Conservation (phyloP, 1,140 invertebrate species). For the Wiebesia pumilae region DNA sequence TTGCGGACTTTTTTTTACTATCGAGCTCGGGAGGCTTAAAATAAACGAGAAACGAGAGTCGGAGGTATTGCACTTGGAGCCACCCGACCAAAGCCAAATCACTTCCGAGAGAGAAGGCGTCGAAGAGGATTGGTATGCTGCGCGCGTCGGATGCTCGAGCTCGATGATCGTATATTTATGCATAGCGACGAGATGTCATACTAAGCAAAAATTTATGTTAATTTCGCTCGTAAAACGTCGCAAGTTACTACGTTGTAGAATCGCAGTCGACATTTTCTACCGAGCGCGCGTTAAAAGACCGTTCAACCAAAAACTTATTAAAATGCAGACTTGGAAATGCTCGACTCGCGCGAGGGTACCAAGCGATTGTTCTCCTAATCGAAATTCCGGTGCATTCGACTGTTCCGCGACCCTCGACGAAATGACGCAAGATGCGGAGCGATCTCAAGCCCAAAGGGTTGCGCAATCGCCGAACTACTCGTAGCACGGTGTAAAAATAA, state of each 20-base stretch:
- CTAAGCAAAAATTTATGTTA: slow-evolving; percentile 6
- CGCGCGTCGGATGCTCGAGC: background rate
- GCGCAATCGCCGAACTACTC: background rate
- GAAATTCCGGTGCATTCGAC: background rate
- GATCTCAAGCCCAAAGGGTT: background rate
- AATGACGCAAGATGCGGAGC: too few species aligned
- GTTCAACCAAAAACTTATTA: slow-evolving; percentile 8
- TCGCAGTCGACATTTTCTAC: background rate
- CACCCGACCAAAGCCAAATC: background rate
- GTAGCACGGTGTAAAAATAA: background rate
- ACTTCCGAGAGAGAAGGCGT: slow-evolving; percentile 3
- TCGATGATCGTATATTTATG: background rate
- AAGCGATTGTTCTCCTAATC: too few species aligned
- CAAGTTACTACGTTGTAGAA: background rate
- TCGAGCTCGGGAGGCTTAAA: slow-evolving; percentile 1
- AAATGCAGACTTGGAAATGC: background rate
- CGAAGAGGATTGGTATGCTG: slow-evolving; percentile 7
- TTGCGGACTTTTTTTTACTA: background rate
- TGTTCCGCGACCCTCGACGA: too few species aligned
- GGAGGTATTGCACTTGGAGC: background rate
- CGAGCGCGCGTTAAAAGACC: background rate
- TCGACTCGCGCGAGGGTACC: too few species aligned
- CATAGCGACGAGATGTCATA: background rate
- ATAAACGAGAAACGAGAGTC: slow-evolving; percentile 3
- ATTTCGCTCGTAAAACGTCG: slow-evolving; percentile 16